These are phyloP conservation scores for Sinodicranocentrus sp. DNA, from an alignment of 2,888 invertebrate species.

Conservation along the genomic window DNA sequence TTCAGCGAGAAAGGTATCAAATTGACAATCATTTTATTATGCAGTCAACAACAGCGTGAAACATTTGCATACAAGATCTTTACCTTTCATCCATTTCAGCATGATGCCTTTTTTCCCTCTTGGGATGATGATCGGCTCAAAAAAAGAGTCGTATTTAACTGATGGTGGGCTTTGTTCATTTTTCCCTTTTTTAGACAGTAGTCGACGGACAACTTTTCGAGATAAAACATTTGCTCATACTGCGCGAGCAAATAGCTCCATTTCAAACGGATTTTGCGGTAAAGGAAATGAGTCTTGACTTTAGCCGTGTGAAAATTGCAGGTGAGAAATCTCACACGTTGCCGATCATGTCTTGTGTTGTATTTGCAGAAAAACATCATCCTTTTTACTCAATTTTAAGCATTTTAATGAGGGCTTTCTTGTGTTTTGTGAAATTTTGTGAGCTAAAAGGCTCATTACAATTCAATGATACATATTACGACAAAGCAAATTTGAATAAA, in stretches of 20 bases:
- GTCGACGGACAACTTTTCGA: slow-evolving; percentile 98
- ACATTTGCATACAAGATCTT: slow-evolving; percentile 40
- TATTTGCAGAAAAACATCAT: too few species aligned
- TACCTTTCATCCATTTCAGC: slow-evolving; percentile 60
- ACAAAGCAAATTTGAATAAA: slow-evolving; percentile 5
- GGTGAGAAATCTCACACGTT: slow-evolving; percentile 79
- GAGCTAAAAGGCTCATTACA: slow-evolving; percentile 8
- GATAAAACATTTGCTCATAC: slow-evolving; percentile 97
- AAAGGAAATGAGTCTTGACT: slow-evolving; percentile 95
- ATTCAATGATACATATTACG: background rate
- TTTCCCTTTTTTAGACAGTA: slow-evolving; percentile 81
- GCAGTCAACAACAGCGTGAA: slow-evolving; percentile 42
- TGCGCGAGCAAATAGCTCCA: slow-evolving; percentile 98
- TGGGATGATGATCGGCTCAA: slow-evolving; percentile 60
- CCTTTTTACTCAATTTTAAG: slow-evolving; percentile 8
- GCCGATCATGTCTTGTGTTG: slow-evolving; percentile 38
- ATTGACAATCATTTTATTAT: slow-evolving; percentile 36
- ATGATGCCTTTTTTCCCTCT: slow-evolving; percentile 60
- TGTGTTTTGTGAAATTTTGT: slow-evolving; percentile 3
- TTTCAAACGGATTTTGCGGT: slow-evolving; percentile 97
- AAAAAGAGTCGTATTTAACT: slow-evolving; percentile 7
- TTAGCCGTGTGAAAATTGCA: slow-evolving; percentile 93
- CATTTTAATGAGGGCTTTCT: slow-evolving; percentile 11
- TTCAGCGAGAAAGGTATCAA: slow-evolving; percentile 83
- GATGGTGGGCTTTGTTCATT: slow-evolving; percentile 54